Evolutionary conservation across 2,797 vertebrate species (phyloP), one percentile per base, ranked within the genome.

Genomic region (Sebastes diaconus): DNA sequence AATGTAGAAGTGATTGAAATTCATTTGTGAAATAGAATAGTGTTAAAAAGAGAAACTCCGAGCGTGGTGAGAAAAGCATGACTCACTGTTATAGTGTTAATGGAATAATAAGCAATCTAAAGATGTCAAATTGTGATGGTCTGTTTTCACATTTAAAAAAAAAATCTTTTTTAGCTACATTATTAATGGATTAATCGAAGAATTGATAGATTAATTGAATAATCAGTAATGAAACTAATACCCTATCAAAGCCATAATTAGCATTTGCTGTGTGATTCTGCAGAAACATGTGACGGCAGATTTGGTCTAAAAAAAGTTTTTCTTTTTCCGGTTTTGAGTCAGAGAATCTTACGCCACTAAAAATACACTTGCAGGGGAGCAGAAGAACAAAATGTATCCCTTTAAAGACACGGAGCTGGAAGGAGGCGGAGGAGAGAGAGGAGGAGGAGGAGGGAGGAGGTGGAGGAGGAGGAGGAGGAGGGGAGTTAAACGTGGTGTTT

Each of bases 401-500:
- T 78, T 80, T 69, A 34, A 73, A 80, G 46, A 80, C 30, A 25
- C 14, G 5, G 58, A 79, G 58, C 25, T n/a, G 12, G 34, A 66
- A 16, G 39, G 30, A 75, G 60, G 29, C 20, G 59, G 42, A 25
- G 8, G 67, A 55, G 30, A 18, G 5, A 18, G 12, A 22, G 11
- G 11, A 55, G 16, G 42, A 18, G 16, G 18, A 50, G 46, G 46
- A 20, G 32, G 60, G 50, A 42, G 63, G 63, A 75, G 66, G 78
- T 65, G 57, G 78, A 57, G 67, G 25, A 68, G 39, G 16, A 74
- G 57, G 78, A 63, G 67, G 29, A 68, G 77, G 22, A 8, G 63
- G 85, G 58, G 85, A 63, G 85, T 72, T 78, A 85, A 88, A 87
- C 74, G 69, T 22, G 34, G 57, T 61, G 58, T 80, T 89, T 90